Conservation (phyloP, 2,797 vertebrate genomes). For the Parauchenoglanis ngamensis region DNA sequence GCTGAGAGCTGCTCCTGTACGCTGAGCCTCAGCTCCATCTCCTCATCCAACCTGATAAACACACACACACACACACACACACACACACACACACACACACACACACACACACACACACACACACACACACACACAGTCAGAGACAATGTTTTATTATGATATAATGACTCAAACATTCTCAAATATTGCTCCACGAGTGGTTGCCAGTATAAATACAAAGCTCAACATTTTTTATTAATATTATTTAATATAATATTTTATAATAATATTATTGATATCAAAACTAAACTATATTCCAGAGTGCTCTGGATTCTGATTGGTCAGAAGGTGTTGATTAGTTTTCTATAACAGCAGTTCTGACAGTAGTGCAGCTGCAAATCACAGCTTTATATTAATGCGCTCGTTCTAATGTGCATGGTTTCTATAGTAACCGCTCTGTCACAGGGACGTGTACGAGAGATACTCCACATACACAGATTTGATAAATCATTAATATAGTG, state of each 20-base stretch:
- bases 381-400: too few species aligned
- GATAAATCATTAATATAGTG: too few species aligned
- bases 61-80: conserved; percentile 25
- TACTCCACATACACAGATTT: too few species aligned
- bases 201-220: background rate
- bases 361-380: too few species aligned
- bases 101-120: conserved; percentile 41
- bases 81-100: background rate
- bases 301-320: background rate
- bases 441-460: too few species aligned
- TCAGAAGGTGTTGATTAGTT: background rate
- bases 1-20: conserved; percentile 80
- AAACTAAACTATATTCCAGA: background rate
- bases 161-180: background rate
- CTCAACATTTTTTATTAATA: background rate
- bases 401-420: background rate
- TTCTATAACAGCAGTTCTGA: too few species aligned
- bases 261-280: background rate
- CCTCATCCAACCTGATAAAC: conserved; percentile 83
- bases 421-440: background rate
- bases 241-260: too few species aligned
- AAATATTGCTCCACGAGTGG: background rate
- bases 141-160: background rate
- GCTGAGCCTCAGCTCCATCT: conserved; percentile 78
- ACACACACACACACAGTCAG: background rate